phyloP scores from a whole-genome alignment of 2,113 vertebrate species.

The Ophthalmolycus amberensis region DNA sequence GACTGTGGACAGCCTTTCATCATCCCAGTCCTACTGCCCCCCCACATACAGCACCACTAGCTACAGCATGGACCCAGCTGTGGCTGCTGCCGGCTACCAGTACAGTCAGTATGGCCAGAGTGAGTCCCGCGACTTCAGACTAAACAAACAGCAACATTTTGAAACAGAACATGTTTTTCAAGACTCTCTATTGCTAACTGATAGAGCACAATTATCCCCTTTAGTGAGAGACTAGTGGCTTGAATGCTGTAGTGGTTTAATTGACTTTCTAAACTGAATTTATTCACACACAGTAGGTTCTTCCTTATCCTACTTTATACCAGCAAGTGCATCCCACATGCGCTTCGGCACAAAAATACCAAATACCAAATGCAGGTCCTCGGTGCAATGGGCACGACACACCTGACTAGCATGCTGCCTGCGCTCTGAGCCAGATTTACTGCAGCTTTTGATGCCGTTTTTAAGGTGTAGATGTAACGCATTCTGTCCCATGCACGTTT shows the following conservation, averaged over 20 bases:
- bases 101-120: constrained; percentile 96
- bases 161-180: not conserved
- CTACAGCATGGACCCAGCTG: constrained; percentile 95
- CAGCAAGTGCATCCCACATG: not conserved
- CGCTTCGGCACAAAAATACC: not conserved
- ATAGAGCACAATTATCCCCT: not conserved
- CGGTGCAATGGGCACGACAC: not conserved
- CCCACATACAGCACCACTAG: constrained; percentile 95
- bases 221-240: not conserved
- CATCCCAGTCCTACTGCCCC: constrained; percentile 96
- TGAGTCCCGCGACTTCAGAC: constrained; percentile 81
- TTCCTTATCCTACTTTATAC: not conserved
- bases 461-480: not conserved
- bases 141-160: not conserved
- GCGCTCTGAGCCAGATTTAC: not conserved
- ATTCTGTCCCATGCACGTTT: not conserved
- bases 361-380: constrained; percentile 2
- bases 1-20: constrained; percentile 91
- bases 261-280: not conserved
- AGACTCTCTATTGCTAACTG: not conserved
- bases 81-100: constrained; percentile 91
- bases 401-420: not conserved
- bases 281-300: not conserved
- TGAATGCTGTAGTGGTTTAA: not conserved
- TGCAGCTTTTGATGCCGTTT: not conserved